Evolutionary conservation across 2,797 vertebrate species (phyloP).

Genomic region (Erpetoichthys calabaricus): DNA sequence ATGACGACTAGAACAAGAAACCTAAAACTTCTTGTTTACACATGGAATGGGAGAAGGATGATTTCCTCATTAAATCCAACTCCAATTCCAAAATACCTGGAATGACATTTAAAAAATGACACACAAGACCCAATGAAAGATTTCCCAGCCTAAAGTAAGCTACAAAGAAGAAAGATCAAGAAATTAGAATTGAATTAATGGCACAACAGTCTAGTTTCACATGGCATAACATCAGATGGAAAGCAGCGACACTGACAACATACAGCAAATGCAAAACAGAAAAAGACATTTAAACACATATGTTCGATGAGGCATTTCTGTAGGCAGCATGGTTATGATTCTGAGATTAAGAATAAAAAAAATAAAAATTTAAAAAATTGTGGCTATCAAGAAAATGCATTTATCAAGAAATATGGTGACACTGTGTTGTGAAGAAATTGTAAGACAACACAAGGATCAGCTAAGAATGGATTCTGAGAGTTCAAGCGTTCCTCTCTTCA

Average conservation of each 20-base stretch:
- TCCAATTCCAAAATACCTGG: not conserved
- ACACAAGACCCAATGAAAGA: too few relatives aligned
- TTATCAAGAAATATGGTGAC: not conserved
- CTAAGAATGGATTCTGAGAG: not conserved
- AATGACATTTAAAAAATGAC: too few relatives aligned
- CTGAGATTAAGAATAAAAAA: not conserved
- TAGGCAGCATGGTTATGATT: not conserved
- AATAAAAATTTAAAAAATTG: not conserved
- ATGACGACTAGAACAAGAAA: too few relatives aligned
- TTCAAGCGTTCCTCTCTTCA: not conserved
- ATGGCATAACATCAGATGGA: too few relatives aligned
- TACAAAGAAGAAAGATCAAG: too few relatives aligned
- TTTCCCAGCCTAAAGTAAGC: too few relatives aligned
- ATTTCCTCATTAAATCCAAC: too few relatives aligned
- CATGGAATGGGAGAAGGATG: too few relatives aligned
- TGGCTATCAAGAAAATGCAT: not conserved
- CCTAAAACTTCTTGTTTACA: too few relatives aligned
- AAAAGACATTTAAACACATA: not conserved
- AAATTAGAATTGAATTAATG: too few relatives aligned
- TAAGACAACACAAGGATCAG: not conserved
- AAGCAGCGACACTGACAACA: not conserved
- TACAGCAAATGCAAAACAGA: not conserved
- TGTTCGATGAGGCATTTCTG: not conserved
- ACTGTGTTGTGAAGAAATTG: not conserved
- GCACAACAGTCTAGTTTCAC: too few relatives aligned